Percentiles rank a stretch among this genome's conserved stretches.
Conservation (phyloP, 2,797 vertebrate species). For the Danionella dracula region DNA sequence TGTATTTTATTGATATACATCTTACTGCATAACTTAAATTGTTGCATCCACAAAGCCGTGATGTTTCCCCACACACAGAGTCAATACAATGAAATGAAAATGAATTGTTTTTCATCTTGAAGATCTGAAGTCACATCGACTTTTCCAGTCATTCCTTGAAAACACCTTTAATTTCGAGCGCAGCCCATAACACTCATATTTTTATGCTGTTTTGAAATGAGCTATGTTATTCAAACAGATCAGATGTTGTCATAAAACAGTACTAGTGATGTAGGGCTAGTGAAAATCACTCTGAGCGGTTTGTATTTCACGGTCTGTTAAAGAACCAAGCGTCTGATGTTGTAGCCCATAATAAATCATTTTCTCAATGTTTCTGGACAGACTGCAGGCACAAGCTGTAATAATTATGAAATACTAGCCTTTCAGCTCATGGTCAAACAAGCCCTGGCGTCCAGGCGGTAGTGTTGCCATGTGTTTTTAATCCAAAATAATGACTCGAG, state of each 20-base stretch:
- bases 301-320: constrained; percentile 44
- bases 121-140: not conserved
- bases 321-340: constrained; percentile 39
- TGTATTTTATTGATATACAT: too few species aligned
- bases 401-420: constrained; percentile 50
- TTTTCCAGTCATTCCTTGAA: not conserved
- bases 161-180: not conserved
- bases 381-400: constrained; percentile 43
- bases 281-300: constrained; percentile 24
- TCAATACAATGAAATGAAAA: too few species aligned
- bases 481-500: constrained; percentile 62
- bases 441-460: constrained; percentile 49
- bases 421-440: constrained; percentile 50
- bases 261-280: constrained; percentile 7
- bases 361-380: constrained; percentile 54
- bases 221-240: constrained; percentile 6
- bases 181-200: not conserved
- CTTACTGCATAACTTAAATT: too few species aligned
- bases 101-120: too few species aligned
- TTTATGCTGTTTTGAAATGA: not conserved
- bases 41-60: too few species aligned
- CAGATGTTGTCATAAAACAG: constrained; percentile 16
- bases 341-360: constrained; percentile 56
- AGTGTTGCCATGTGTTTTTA: constrained; percentile 60
- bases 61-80: too few species aligned